Evolutionary conservation across 2,888 invertebrate genomes (phyloP).

Genomic region (Platycheirus albimanus): DNA sequence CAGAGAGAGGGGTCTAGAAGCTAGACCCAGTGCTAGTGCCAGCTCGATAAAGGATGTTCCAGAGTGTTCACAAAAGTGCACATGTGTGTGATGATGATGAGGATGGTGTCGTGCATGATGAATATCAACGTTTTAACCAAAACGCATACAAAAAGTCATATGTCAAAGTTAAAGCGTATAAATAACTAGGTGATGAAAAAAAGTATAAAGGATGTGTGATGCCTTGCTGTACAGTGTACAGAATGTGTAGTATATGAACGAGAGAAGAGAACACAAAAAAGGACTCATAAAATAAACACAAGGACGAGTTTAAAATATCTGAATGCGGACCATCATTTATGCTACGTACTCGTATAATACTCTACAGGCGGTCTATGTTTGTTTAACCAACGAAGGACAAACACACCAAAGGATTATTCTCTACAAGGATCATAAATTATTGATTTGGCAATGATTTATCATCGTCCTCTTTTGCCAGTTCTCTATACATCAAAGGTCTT

Average conservation of each 20-base stretch:
- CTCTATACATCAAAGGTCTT: neutral
- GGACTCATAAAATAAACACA: conserved; percentile 72
- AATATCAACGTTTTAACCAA: conserved; percentile 67
- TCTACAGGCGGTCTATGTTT: conserved; percentile 45
- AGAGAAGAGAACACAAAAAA: conserved; percentile 41
- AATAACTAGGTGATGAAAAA: conserved; percentile 67
- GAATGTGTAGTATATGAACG: neutral
- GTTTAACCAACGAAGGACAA: conserved; percentile 56
- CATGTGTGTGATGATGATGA: conserved; percentile 28
- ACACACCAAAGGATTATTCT: conserved; percentile 57
- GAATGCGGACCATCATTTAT: conserved; percentile 39
- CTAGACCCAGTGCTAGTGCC: too few species aligned
- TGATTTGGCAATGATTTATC: conserved; percentile 66
- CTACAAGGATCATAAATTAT: conserved; percentile 64
- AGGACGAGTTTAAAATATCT: conserved; percentile 65
- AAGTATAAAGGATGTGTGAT: conserved; percentile 40
- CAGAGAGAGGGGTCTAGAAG: neutral
- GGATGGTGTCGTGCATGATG: conserved; percentile 70
- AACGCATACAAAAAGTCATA: conserved; percentile 71
- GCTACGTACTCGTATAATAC: conserved; percentile 17
- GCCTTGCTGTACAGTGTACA: neutral
- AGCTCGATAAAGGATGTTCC: conserved; percentile 7
- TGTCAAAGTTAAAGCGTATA: conserved; percentile 71
- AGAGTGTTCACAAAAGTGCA: conserved; percentile 31
- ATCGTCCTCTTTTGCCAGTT: conserved; percentile 12